Evolutionary conservation across 2,797 vertebrate genomes (phyloP).

Genomic region (Cynopterus sphinx): DNA sequence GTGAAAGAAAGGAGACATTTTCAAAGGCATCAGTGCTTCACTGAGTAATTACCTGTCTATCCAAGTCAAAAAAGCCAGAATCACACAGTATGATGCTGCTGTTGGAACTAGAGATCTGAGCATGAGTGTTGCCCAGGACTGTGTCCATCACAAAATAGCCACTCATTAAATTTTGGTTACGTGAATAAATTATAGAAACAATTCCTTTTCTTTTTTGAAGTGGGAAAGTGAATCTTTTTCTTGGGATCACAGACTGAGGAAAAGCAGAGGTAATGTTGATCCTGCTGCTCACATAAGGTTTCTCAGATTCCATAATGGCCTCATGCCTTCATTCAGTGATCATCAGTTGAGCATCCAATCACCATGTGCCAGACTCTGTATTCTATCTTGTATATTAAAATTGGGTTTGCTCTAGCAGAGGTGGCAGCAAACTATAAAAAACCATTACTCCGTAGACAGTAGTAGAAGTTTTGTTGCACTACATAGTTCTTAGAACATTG

Average conservation of each 20-base stretch:
- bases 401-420: background rate
- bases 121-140: background rate
- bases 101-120: background rate
- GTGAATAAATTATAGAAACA: background rate
- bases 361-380: background rate
- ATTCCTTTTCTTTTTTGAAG: background rate
- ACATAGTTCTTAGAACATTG: background rate
- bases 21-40: conserved; percentile 33
- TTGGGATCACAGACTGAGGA: background rate
- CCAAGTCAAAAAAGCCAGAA: background rate
- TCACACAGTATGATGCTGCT: accelerated
- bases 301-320: background rate
- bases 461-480: background rate
- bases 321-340: background rate
- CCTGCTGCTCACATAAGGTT: background rate
- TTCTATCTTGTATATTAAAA: background rate
- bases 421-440: background rate
- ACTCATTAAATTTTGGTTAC: background rate
- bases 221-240: background rate
- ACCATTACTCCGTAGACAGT: background rate
- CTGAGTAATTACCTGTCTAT: conserved; percentile 38
- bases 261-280: background rate
- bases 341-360: background rate
- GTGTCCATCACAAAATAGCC: background rate
- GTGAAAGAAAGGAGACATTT: conserved; percentile 43